Evolutionary conservation across 1,140 invertebrate species (phyloP).

Genomic region (Monochamus saltuarius): DNA sequence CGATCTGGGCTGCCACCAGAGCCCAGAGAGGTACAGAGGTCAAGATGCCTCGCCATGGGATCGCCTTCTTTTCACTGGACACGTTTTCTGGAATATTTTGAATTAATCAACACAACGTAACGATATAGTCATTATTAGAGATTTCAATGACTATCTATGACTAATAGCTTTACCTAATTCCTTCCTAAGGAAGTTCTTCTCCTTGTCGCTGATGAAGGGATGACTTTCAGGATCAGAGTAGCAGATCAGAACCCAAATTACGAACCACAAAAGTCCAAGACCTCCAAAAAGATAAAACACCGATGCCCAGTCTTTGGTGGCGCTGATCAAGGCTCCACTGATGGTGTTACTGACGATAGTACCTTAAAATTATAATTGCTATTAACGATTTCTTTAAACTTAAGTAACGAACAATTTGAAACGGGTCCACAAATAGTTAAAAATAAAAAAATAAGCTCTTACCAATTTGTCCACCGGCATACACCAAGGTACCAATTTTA

Average conservation of each 20-base stretch:
- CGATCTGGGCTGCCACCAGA: conserved; percentile 73
- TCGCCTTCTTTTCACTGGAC: conserved; percentile 33
- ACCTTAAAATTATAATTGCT: conserved; percentile 35
- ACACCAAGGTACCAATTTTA: conserved; percentile 71
- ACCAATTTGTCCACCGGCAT: conserved; percentile 64
- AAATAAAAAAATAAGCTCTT: conserved; percentile 35
- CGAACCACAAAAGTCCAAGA: conserved; percentile 71
- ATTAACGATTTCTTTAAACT: no score
- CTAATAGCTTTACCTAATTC: conserved; percentile 57
- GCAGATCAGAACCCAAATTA: conserved; percentile 67
- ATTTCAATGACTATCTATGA: no score
- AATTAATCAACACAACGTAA: conserved; percentile 9
- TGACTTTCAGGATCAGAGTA: conserved; percentile 78
- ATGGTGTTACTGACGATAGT: conserved; percentile 79
- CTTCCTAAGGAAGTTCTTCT: conserved; percentile 72
- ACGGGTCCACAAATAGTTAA: no score
- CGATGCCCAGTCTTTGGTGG: conserved; percentile 68
- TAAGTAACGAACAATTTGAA: no score
- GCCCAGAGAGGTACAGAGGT: conserved; percentile 79
- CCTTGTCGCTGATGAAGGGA: conserved; percentile 79
- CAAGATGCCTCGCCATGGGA: conserved; percentile 71
- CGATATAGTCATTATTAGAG: no score
- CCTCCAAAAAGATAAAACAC: conserved; percentile 85
- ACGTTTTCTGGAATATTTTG: conserved; percentile 25
- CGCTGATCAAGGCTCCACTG: conserved; percentile 68